These are phyloP conservation scores for Marcusenius ussheri DNA, from an alignment of 2,113 vertebrate genomes.

Conservation along the genomic window DNA sequence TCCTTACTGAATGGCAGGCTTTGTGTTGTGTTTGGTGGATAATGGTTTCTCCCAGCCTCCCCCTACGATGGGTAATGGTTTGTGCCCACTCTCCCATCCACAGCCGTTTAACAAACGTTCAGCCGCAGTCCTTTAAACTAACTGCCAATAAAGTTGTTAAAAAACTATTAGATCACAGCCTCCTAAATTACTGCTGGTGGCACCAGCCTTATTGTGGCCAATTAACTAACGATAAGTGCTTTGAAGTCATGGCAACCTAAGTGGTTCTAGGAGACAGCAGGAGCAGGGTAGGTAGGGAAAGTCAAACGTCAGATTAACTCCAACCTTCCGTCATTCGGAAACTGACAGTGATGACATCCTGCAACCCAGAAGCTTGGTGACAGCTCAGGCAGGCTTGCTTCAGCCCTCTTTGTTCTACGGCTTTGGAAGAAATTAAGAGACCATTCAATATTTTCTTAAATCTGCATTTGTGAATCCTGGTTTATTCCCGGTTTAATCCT, in stretches of 20 bases:
- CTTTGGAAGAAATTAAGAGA: too few species aligned
- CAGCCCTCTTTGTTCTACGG: neutral
- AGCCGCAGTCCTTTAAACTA: neutral
- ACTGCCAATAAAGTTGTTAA: slow-evolving; percentile 1
- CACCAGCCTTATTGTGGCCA: neutral
- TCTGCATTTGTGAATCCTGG: too few species aligned
- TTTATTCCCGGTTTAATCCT: too few species aligned
- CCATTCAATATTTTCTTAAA: too few species aligned
- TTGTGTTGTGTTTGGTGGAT: neutral
- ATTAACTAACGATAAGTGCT: slow-evolving; percentile 12
- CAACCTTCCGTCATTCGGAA: neutral
- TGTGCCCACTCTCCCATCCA: neutral
- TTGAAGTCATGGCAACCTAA: neutral
- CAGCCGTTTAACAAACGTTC: neutral
- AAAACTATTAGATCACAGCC: slow-evolving; percentile 5
- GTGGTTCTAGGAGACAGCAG: neutral
- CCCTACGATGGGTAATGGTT: neutral
- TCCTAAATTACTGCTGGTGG: slow-evolving; percentile 8
- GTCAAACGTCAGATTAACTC: neutral
- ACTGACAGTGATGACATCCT: neutral
- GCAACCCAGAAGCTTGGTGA: neutral
- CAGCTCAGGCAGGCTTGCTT: neutral
- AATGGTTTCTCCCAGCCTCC: neutral
- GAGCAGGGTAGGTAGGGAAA: neutral
- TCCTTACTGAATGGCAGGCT: neutral